Evolutionary conservation across 2,797 vertebrate genomes (phyloP).

Genomic region (Tokudaia muenninki): DNA sequence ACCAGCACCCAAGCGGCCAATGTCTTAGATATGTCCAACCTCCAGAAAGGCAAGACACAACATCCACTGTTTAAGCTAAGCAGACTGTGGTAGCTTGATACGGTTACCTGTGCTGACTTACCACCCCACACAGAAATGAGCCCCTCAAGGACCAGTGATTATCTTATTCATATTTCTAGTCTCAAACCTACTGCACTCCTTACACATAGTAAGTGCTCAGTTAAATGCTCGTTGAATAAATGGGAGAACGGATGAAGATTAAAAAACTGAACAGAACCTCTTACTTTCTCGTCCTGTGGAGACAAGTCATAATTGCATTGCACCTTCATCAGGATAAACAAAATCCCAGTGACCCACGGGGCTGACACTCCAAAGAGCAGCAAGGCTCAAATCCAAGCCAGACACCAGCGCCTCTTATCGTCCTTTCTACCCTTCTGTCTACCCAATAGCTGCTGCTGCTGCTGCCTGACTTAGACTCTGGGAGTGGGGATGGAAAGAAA

Average conservation of each 20-base stretch:
- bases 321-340: neutral
- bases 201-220: neutral
- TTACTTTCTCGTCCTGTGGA: neutral
- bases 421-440: neutral
- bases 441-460: neutral
- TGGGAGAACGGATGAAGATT: neutral
- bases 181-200: neutral
- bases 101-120: neutral
- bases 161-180: neutral
- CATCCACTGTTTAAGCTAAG: neutral
- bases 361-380: neutral
- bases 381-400: neutral
- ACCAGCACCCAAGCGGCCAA: neutral
- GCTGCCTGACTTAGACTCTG: neutral
- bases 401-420: neutral
- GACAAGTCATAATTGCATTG: neutral
- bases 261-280: neutral
- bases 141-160: neutral
- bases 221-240: neutral
- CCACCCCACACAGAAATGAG: accelerated
- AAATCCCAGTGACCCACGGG: neutral
- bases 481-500: neutral
- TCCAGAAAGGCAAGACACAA: neutral
- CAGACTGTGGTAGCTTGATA: neutral
- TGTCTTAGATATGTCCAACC: neutral